Conservation (phyloP, 2,888 invertebrate species). For the Thereva nobilitata region DNA sequence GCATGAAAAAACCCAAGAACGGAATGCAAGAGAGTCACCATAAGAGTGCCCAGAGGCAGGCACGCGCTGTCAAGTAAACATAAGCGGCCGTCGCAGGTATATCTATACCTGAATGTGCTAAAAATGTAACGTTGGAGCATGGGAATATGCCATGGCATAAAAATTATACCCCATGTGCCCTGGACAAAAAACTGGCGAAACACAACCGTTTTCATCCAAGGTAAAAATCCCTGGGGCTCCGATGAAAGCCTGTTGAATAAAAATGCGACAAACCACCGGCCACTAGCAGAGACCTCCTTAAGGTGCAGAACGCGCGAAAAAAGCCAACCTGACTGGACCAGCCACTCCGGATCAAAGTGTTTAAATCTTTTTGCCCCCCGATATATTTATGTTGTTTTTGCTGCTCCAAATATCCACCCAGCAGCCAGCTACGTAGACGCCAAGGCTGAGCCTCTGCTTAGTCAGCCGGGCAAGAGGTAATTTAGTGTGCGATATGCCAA, state of each 20-base stretch:
- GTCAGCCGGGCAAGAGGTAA: constrained; percentile 5
- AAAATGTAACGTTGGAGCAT: constrained; percentile 2
- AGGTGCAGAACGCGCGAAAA: too few species aligned
- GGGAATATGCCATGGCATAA: background rate
- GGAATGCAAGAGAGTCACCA: constrained; percentile 1
- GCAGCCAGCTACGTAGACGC: constrained; percentile 2
- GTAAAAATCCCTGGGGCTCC: too few species aligned
- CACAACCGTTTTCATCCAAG: too few species aligned
- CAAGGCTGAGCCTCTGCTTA: constrained; percentile 15
- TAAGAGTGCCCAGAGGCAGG: constrained; percentile 10
- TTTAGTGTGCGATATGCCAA: constrained; percentile 26
- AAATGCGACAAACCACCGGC: too few species aligned
- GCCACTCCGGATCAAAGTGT: constrained; percentile 11
- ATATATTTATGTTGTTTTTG: background rate
- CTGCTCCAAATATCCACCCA: constrained; percentile 22
- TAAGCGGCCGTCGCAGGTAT: background rate
- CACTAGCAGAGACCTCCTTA: too few species aligned
- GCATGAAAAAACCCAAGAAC: background rate
- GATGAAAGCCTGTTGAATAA: too few species aligned
- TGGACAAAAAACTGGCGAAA: too few species aligned
- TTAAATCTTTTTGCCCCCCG: background rate
- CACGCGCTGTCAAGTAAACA: constrained; percentile 22
- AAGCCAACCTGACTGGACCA: background rate
- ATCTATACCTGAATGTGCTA: background rate
- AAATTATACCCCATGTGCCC: background rate